Conservation (phyloP, 1,140 invertebrate genomes). For the Druon quercuslanigerum region DNA sequence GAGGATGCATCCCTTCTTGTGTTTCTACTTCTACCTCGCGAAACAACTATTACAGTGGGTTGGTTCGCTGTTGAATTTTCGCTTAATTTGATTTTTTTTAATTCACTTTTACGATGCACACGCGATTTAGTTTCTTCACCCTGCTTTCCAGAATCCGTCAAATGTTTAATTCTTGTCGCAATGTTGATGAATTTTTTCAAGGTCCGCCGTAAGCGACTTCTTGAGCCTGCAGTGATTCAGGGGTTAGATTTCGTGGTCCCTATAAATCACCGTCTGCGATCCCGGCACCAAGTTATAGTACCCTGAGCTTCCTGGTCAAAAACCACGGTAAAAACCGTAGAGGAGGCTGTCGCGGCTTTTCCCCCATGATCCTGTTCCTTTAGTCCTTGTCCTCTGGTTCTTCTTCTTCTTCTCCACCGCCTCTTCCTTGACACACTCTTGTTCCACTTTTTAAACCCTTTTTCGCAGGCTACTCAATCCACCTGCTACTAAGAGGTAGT, state of each 20-base stretch:
- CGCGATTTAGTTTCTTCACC: no score
- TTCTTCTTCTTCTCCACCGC: background rate
- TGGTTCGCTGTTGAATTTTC: no score
- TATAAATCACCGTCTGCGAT: background rate
- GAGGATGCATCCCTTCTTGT: no score
- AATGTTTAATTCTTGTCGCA: no score
- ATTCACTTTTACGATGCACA: no score
- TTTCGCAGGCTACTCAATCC: background rate
- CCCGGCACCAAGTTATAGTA: background rate
- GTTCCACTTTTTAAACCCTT: background rate
- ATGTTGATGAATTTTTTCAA: background rate
- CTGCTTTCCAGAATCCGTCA: no score
- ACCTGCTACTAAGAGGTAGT: background rate
- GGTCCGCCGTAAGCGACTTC: background rate
- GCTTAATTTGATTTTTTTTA: no score
- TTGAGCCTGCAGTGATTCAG: background rate
- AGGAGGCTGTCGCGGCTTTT: background rate
- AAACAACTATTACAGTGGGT: no score
- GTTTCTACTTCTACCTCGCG: no score
- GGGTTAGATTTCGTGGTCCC: background rate
- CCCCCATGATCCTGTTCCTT: background rate
- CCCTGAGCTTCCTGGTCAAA: background rate
- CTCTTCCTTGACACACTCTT: background rate
- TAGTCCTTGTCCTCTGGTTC: background rate
- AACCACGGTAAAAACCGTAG: background rate